phyloP scores from a whole-genome alignment of 2,888 invertebrate genomes.

The Trypoxylon attenuatum region DNA sequence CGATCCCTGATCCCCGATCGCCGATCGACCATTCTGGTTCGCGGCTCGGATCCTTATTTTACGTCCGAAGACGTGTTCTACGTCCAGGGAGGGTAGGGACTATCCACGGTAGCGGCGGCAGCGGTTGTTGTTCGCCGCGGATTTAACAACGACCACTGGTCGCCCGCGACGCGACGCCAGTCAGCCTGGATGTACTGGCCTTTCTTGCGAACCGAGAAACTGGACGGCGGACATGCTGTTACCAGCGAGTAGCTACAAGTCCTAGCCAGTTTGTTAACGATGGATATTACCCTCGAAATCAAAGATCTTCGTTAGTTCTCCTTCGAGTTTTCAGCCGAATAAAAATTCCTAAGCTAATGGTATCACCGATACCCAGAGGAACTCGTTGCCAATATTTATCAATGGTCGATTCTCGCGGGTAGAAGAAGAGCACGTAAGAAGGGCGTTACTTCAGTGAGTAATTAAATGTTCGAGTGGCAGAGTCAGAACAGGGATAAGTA shows the following conservation, averaged over 20 bases:
- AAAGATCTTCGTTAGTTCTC: slow-evolving; percentile 13
- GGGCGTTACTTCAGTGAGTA: too few relatives aligned
- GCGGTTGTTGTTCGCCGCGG: slow-evolving; percentile 30
- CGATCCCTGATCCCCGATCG: slow-evolving; percentile 21
- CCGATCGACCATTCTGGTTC: slow-evolving; percentile 33
- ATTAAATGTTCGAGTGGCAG: slow-evolving; percentile 7
- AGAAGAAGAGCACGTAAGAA: too few relatives aligned
- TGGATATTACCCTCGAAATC: slow-evolving; percentile 36
- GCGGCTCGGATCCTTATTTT: slow-evolving; percentile 48
- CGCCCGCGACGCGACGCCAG: background rate
- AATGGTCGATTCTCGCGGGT: too few relatives aligned
- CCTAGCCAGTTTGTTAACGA: slow-evolving; percentile 44
- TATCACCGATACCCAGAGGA: too few relatives aligned
- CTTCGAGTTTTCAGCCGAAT: too few relatives aligned
- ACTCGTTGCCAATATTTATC: too few relatives aligned
- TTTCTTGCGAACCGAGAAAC: slow-evolving; percentile 46
- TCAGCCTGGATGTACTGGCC: slow-evolving; percentile 25
- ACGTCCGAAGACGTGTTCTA: slow-evolving; percentile 45
- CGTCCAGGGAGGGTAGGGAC: slow-evolving; percentile 35
- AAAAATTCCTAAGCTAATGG: too few relatives aligned
- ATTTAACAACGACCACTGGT: slow-evolving; percentile 48
- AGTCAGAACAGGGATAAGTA: background rate
- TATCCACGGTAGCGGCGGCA: slow-evolving; percentile 21
- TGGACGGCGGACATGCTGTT: slow-evolving; percentile 41
- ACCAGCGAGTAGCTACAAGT: slow-evolving; percentile 35